Evolutionary conservation across 2,113 vertebrate genomes (phyloP).

Genomic region (Microcebus murinus): DNA sequence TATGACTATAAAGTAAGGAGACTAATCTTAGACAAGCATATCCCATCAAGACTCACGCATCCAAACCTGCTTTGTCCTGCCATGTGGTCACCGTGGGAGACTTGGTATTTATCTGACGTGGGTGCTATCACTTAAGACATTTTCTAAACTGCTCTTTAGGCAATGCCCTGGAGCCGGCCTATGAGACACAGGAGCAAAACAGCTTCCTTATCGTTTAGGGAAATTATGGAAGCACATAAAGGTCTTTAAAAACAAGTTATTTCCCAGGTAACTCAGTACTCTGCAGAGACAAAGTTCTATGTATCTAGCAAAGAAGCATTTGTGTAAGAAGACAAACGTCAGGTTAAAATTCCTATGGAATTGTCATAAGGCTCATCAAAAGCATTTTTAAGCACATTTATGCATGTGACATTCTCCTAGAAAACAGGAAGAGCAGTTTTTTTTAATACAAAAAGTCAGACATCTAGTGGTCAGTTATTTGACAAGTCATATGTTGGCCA

Average conservation of each 20-base stretch:
- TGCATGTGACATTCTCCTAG: conserved; percentile 14
- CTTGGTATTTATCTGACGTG: neutral
- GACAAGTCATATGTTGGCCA: conserved; percentile 14
- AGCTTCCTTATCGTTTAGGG: conserved; percentile 7
- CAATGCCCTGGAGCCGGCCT: neutral
- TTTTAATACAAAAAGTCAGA: conserved; percentile 50
- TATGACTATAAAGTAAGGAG: conserved; percentile 41
- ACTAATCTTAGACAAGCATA: conserved; percentile 57
- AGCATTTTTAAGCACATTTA: conserved; percentile 51
- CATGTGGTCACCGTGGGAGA: neutral
- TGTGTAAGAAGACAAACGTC: conserved; percentile 54
- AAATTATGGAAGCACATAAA: conserved; percentile 36
- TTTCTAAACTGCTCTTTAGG: conserved; percentile 47
- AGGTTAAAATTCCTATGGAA: conserved; percentile 54
- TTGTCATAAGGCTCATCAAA: conserved; percentile 63
- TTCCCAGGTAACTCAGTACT: conserved; percentile 10
- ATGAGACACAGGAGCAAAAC: conserved; percentile 45
- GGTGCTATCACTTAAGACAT: conserved; percentile 38
- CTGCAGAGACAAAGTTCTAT: conserved; percentile 41
- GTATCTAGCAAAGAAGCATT: conserved; percentile 39
- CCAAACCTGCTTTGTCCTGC: conserved; percentile 29
- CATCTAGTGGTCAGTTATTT: neutral
- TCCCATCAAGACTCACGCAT: conserved; percentile 3
- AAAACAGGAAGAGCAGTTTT: neutral
- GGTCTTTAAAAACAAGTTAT: conserved; percentile 44